phyloP scores from a whole-genome alignment of 2,113 vertebrate species.

The Mandrillus leucophaeus region DNA sequence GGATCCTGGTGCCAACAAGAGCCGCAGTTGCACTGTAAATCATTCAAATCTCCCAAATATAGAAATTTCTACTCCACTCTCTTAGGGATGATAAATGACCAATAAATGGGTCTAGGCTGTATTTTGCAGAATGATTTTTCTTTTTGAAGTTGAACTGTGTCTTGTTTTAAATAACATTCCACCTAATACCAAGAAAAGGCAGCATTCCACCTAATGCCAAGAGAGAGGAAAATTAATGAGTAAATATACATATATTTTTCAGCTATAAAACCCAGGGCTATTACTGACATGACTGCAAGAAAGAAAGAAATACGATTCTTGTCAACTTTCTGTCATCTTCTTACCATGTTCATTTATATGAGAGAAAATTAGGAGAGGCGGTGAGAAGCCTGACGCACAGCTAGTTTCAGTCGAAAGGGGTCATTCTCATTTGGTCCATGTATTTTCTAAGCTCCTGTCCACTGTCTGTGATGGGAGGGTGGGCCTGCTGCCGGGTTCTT shows the following conservation, averaged over 20 bases:
- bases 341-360: conserved; percentile 81
- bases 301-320: conserved; percentile 74
- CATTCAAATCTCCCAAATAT: conserved; percentile 53
- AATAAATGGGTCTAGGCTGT: conserved; percentile 73
- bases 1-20: background rate
- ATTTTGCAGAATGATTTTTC: conserved; percentile 71
- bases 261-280: conserved; percentile 75
- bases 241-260: conserved; percentile 78
- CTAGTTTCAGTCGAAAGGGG: conserved; percentile 90
- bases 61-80: conserved; percentile 56
- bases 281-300: conserved; percentile 71
- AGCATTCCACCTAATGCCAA: conserved; percentile 60
- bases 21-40: background rate
- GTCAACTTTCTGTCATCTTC: conserved; percentile 76
- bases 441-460: conserved; percentile 92
- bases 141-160: conserved; percentile 69
- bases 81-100: conserved; percentile 71
- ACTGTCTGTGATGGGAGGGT: conserved; percentile 87
- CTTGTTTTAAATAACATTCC: conserved; percentile 73
- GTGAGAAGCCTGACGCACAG: conserved; percentile 83
- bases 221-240: conserved; percentile 71
- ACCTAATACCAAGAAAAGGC: conserved; percentile 61
- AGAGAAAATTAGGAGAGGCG: conserved; percentile 82
- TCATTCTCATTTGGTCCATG: conserved; percentile 87
- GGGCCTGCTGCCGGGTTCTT: conserved; percentile 87